A percentile compares a stretch with the other conserved stretches of the same genome.
phyloP scores from a whole-genome alignment of 2,888 invertebrate species.

The Melikaiella ostensackeni region DNA sequence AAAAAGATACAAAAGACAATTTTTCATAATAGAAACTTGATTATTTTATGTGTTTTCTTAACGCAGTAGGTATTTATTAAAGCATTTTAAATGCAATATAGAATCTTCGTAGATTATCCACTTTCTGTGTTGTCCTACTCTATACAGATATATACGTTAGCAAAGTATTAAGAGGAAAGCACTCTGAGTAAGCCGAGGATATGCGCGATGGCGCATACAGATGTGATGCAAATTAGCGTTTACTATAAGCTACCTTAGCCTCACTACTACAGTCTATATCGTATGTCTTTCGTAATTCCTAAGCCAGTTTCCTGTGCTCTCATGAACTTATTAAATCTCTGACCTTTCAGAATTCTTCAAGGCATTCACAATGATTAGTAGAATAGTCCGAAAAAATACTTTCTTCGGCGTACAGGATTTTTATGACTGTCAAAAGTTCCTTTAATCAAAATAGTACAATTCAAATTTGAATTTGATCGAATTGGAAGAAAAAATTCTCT shows the following conservation, averaged over 20 bases:
- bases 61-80: not conserved
- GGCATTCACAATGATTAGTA: not conserved
- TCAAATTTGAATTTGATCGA: no score
- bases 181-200: constrained; percentile 70
- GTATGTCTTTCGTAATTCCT: constrained; percentile 52
- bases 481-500: no score
- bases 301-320: constrained; percentile 51
- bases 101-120: constrained; percentile 40
- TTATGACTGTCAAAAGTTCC: no score
- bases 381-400: no score
- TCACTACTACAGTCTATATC: constrained; percentile 50
- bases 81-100: not conserved
- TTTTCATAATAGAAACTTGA: not conserved
- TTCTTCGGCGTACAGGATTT: no score
- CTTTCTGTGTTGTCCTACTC: constrained; percentile 39
- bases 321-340: constrained; percentile 45
- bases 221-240: constrained; percentile 74
- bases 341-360: not conserved
- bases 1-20: not conserved
- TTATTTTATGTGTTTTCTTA: not conserved
- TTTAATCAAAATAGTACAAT: no score
- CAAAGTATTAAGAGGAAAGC: constrained; percentile 72
- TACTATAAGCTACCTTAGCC: constrained; percentile 69
- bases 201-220: constrained; percentile 73
- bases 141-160: constrained; percentile 57